Conservation (phyloP, 2,797 vertebrate genomes). For the Pteropus rufus region DNA sequence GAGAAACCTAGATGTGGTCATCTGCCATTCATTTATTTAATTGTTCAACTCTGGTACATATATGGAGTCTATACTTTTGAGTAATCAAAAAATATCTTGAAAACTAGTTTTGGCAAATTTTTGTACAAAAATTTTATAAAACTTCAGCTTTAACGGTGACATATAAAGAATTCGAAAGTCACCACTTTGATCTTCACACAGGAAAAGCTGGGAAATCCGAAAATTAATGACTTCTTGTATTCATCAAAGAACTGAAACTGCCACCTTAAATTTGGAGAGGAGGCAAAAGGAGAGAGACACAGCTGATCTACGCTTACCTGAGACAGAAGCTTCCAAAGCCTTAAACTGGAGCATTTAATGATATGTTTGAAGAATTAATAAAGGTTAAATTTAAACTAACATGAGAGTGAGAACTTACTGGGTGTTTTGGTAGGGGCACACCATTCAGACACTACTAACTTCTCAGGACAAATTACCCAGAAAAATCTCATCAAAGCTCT, state of each 20-base stretch:
- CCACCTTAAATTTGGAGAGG: background rate
- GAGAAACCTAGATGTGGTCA: background rate
- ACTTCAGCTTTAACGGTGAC: background rate
- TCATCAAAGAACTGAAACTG: background rate
- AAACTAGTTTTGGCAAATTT: background rate
- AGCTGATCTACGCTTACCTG: background rate
- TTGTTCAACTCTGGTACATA: background rate
- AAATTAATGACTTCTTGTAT: background rate
- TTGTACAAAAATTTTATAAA: background rate
- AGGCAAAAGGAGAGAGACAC: accelerated
- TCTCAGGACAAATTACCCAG: background rate
- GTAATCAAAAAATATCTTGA: background rate
- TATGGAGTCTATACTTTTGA: background rate
- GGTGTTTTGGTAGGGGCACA: background rate
- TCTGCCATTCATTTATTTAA: background rate
- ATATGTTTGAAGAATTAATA: background rate
- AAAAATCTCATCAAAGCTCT: background rate
- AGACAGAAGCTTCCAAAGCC: background rate
- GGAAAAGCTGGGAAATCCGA: background rate
- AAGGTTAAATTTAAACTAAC: background rate
- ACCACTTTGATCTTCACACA: background rate
- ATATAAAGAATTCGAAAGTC: background rate
- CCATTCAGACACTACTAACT: background rate
- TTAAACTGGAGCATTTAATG: background rate
- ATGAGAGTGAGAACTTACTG: background rate